phyloP scores from a whole-genome alignment of 2,113 vertebrate genomes.

The Sphaerodactylus townsendi region DNA sequence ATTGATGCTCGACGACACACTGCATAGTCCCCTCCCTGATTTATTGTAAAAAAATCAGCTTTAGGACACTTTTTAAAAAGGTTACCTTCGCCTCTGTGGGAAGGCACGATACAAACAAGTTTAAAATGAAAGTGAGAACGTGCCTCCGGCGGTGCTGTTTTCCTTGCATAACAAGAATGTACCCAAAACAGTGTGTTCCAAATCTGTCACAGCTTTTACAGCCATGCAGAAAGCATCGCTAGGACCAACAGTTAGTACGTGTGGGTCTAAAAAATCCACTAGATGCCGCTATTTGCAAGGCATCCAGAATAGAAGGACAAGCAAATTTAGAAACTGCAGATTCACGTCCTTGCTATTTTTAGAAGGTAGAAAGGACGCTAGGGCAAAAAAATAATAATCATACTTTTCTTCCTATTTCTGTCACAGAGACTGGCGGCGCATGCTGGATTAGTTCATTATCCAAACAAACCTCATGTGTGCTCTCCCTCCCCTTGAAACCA shows the following conservation, averaged over 20 bases:
- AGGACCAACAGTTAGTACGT: neutral
- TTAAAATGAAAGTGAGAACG: neutral
- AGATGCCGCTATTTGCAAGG: conserved; percentile 33
- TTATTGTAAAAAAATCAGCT: too few species aligned
- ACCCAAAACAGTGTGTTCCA: neutral
- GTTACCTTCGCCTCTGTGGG: too few species aligned
- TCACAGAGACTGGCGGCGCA: neutral
- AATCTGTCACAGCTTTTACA: neutral
- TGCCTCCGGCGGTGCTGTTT: neutral
- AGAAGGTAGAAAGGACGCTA: neutral
- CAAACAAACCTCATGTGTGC: too few species aligned
- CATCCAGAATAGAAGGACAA: neutral
- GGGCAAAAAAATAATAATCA: neutral
- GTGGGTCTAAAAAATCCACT: neutral
- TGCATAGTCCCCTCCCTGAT: too few species aligned
- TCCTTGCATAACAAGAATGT: too few species aligned
- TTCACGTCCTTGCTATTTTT: conserved; percentile 17
- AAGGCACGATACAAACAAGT: too few species aligned
- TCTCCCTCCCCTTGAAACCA: too few species aligned
- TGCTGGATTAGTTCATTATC: too few species aligned
- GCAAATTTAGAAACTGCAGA: neutral
- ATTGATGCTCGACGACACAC: too few species aligned
- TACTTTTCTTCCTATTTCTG: neutral
- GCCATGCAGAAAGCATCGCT: neutral
- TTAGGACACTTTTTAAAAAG: too few species aligned